Percentiles rank a stretch among this genome's conserved stretches.
phyloP scores from a whole-genome alignment of 2,113 vertebrate genomes.

The Cheirogaleus medius region DNA sequence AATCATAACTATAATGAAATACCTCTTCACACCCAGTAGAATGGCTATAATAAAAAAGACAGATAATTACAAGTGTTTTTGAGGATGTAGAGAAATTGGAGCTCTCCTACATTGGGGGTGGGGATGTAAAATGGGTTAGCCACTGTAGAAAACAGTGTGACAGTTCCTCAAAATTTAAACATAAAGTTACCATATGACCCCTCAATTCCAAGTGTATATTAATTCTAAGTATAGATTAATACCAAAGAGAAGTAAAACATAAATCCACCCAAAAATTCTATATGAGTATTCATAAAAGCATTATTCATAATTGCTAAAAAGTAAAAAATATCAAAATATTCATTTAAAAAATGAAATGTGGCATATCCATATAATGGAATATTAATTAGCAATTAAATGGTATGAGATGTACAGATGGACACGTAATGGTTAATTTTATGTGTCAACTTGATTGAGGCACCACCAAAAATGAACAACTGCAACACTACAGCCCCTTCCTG shows the following conservation, averaged over 20 bases:
- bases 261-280: neutral
- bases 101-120: neutral
- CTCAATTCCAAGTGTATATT: neutral
- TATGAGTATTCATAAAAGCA: neutral
- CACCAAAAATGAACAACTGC: neutral
- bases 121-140: neutral
- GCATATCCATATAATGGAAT: neutral
- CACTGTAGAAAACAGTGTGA: neutral
- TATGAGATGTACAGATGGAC: neutral
- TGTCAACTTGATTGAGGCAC: neutral
- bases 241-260: neutral
- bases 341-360: neutral
- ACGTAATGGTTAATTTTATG: neutral
- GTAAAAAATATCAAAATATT: neutral
- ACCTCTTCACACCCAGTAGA: neutral
- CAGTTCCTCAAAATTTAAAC: neutral
- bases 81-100: neutral
- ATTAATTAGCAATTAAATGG: neutral
- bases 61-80: neutral
- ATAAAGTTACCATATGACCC: neutral
- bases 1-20: neutral
- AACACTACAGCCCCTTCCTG: neutral
- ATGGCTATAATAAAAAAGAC: neutral
- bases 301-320: neutral
- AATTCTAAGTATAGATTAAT: neutral